Conservation (phyloP, 1,140 invertebrate genomes). For the Gonatopus flavifemur region DNA sequence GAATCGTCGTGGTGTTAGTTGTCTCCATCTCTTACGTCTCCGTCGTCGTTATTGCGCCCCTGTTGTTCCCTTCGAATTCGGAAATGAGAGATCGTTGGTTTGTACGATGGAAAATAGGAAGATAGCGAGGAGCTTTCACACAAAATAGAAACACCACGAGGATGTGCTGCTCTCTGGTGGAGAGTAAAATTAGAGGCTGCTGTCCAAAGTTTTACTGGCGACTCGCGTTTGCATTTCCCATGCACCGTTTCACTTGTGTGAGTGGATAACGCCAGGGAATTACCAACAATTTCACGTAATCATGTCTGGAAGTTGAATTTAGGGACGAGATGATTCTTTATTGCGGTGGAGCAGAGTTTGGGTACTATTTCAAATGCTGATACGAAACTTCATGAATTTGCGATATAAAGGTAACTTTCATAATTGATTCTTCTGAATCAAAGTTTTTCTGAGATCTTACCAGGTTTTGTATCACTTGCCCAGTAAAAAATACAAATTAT, state of each 20-base stretch:
- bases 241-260: conserved; percentile 44
- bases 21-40: too few species aligned
- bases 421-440: too few species aligned
- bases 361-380: too few species aligned
- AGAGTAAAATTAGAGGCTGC: conserved; percentile 46
- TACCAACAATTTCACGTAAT: too few species aligned
- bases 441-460: too few species aligned
- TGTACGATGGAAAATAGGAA: conserved; percentile 39
- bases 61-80: conserved; percentile 31
- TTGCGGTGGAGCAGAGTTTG: too few species aligned
- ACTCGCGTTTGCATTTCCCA: conserved; percentile 49
- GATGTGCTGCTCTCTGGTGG: conserved; percentile 42
- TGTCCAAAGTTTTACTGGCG: conserved; percentile 45
- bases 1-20: not conserved
- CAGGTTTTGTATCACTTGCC: too few species aligned
- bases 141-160: conserved; percentile 38
- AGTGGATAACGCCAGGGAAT: conserved; percentile 27
- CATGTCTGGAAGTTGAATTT: too few species aligned
- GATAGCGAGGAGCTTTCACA: conserved; percentile 38
- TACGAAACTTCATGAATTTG: too few species aligned
- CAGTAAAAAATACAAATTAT: too few species aligned
- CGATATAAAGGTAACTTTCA: too few species aligned
- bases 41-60: conserved; percentile 13
- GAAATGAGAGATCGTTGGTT: conserved; percentile 39
- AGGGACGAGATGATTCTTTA: too few species aligned